Evolutionary conservation across 2,113 vertebrate genomes (phyloP).

Genomic region (Gallinago paraguaiae): DNA sequence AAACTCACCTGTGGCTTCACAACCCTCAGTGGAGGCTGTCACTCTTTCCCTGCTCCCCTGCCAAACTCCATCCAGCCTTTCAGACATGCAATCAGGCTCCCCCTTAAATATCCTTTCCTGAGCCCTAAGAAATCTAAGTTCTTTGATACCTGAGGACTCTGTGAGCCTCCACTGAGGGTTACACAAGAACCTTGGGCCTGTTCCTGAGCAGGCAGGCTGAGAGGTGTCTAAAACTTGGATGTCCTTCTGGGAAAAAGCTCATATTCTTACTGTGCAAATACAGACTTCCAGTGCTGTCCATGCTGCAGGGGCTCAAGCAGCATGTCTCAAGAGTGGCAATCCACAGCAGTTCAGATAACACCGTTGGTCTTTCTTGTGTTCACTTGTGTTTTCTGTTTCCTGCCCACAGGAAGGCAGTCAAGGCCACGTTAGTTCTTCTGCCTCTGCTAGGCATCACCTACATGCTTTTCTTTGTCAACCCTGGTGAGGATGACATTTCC

Average conservation of each 20-base stretch:
- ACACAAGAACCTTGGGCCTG: not conserved
- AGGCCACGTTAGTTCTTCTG: constrained; percentile 92
- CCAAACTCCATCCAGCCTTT: not conserved
- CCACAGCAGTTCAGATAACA: not conserved
- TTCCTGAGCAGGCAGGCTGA: not conserved
- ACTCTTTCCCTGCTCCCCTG: not conserved
- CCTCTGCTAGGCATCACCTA: constrained; percentile 96
- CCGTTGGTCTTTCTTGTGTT: not conserved
- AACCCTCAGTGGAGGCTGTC: not conserved
- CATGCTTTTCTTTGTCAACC: constrained; percentile 98
- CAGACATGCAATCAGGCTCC: not conserved
- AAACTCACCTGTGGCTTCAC: not conserved
- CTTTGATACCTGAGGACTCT: not conserved
- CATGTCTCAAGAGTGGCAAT: not conserved
- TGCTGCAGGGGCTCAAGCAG: not conserved
- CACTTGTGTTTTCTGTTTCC: not conserved
- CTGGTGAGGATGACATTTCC: constrained; percentile 93
- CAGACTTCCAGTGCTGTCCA: not conserved
- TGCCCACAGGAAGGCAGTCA: constrained; percentile 90
- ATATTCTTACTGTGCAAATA: not conserved
- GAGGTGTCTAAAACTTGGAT: not conserved
- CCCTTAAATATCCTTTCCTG: not conserved
- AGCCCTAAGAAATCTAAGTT: not conserved
- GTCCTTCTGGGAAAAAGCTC: not conserved
- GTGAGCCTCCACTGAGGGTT: not conserved